Evolutionary conservation across 2,888 invertebrate species (phyloP), one percentile per base, ranked within the genome.

Genomic region (Listrodromus nycthemerus): DNA sequence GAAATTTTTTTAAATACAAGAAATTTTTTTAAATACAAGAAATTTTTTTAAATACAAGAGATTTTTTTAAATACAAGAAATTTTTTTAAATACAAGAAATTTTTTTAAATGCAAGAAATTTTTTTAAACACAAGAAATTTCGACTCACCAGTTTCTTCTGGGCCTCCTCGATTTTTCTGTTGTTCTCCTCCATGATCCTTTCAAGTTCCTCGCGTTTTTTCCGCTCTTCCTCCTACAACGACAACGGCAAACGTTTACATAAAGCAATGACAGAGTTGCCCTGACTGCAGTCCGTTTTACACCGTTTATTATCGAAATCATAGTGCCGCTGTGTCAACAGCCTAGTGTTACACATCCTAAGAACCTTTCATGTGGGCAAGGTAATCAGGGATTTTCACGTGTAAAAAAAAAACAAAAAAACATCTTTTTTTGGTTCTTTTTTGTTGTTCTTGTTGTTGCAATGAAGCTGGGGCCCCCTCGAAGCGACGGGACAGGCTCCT

Each of bases 181-280:
- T 98, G 95, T 99, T 99, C 95, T 99, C 99, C 91, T 98, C 98
- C 96, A 99, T 96, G 94, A 99, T 99, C 94, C 96, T 96, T 95
- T 99, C 98, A 93, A 99, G 95, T 94, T 98, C 98, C 95, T 98
- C 97, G 92, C 98, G 96, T 95, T 99, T 98, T 95, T 97, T 96
- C 94, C 96, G 96, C 95, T 99, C 99, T 96, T 98, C 98, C 95
- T 98, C 99, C 99, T 99, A 97, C 96, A 96, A 93, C 91, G 93
- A 93, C 93, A 93, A 92, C 84, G 88, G 88, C 85, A 88, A 85
- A 90, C 85, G 90, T 93, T 93, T 92, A 92, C 89, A 92, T 83
- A 88, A 86, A 84, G 86, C 80, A 87, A 87, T 82, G 77, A 84
- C 84, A 78, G 78, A 73, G 85, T 83, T 61, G 55, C 86, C 86